Percentiles rank a stretch among this genome's conserved stretches.
These are phyloP conservation scores for Drosophila atripex DNA, from an alignment of 2,888 invertebrate genomes.

Conservation along the genomic window DNA sequence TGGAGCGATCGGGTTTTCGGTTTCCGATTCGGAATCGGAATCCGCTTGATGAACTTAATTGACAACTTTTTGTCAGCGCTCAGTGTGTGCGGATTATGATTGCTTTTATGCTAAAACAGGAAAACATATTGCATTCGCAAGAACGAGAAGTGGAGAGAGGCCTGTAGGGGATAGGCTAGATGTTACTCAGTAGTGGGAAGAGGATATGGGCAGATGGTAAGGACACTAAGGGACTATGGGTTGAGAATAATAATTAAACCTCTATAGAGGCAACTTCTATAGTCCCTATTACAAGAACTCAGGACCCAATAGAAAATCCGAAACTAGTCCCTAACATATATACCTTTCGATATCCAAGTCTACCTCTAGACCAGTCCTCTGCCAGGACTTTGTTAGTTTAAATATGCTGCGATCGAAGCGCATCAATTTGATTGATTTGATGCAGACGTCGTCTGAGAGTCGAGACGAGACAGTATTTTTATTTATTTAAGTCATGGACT, in stretches of 20 bases:
- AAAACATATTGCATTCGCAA: neutral
- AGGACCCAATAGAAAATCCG: too few relatives aligned
- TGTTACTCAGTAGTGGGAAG: constrained; percentile 1
- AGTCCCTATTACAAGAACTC: too few relatives aligned
- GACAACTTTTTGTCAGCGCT: constrained; percentile 81
- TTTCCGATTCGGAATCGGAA: too few relatives aligned
- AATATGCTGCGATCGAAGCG: constrained; percentile 61
- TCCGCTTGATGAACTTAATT: constrained; percentile 78
- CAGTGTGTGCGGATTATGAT: constrained; percentile 77
- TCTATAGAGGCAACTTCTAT: too few relatives aligned
- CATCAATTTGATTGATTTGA: constrained; percentile 75
- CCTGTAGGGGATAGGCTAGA: neutral
- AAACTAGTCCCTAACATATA: neutral
- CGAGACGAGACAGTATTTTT: constrained; percentile 16
- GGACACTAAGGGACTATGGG: too few relatives aligned
- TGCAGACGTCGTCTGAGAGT: constrained; percentile 50
- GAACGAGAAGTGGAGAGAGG: neutral
- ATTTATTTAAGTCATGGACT: neutral
- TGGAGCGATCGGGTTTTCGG: constrained; percentile 6
- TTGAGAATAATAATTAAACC: too few relatives aligned
- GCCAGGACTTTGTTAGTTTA: constrained; percentile 65
- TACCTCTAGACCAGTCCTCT: too few relatives aligned
- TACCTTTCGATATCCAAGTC: neutral
- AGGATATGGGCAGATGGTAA: neutral
- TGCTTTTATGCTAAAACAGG: constrained; percentile 78